Percentiles rank a stretch among this genome's conserved stretches.
Evolutionary conservation across 1,140 invertebrate genomes (phyloP).

Genomic region (Procambarus virginalis): DNA sequence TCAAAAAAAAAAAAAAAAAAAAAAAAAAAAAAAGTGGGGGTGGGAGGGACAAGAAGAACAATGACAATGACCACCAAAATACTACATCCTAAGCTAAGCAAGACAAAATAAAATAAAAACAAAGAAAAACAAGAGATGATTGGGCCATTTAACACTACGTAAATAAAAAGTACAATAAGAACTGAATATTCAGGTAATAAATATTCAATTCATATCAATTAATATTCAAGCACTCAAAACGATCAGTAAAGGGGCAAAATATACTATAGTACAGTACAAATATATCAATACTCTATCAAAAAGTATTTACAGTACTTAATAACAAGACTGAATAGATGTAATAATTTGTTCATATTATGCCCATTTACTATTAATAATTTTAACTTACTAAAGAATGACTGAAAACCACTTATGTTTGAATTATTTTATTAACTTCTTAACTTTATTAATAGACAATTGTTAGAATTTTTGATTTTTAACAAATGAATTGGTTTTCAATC

Average conservation of each 20-base stretch:
- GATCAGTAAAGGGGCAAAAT: not conserved
- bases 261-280: not conserved
- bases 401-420: not conserved
- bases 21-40: not conserved
- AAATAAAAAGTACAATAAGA: conserved; percentile 34
- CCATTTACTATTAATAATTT: not conserved
- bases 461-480: not conserved
- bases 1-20: conserved; percentile 4
- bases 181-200: conserved; percentile 4
- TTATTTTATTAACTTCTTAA: not conserved
- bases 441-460: not conserved
- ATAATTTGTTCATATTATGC: not conserved
- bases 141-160: conserved; percentile 43
- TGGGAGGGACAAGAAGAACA: not conserved
- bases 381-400: conserved; percentile 13
- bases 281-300: not conserved
- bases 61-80: conserved; percentile 43
- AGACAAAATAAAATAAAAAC: not conserved
- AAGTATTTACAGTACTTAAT: not conserved
- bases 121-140: not conserved
- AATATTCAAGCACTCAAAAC: conserved; percentile 45
- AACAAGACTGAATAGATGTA: not conserved
- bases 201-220: conserved; percentile 25
- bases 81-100: conserved; percentile 46
- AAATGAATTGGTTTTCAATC: conserved; percentile 27